Evolutionary conservation across 2,797 vertebrate genomes (phyloP).

Genomic region (Heterohyrax brucei): DNA sequence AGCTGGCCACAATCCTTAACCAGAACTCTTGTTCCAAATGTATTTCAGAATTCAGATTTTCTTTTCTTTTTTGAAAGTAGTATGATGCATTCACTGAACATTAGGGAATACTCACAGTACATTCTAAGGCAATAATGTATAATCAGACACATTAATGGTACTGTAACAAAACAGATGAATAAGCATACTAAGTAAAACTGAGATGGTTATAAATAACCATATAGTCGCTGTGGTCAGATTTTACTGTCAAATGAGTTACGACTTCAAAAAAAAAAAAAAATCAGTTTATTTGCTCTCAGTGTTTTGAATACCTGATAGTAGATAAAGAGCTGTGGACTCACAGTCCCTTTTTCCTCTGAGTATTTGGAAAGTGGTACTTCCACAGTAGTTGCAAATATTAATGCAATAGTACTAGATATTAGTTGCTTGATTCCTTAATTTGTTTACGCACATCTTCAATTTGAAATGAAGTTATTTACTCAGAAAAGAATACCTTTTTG

Average conservation of each 20-base stretch:
- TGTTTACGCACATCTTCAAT: not conserved
- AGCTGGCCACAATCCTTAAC: not conserved
- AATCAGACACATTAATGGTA: constrained; percentile 46
- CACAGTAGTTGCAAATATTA: constrained; percentile 31
- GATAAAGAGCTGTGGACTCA: not conserved
- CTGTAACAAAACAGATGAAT: not conserved
- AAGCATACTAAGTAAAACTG: not conserved
- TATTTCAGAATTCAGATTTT: not conserved
- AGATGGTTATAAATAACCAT: not conserved
- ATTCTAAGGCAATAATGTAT: not conserved
- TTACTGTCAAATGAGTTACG: constrained; percentile 2
- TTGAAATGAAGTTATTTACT: constrained; percentile 16
- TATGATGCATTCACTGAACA: not conserved
- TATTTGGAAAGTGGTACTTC: constrained; percentile 58
- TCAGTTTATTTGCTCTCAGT: not conserved
- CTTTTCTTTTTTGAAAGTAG: constrained; percentile 1
- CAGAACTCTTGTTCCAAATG: not conserved
- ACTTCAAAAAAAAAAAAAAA: not conserved
- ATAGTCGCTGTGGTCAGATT: not conserved
- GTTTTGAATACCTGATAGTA: not conserved
- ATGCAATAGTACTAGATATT: not conserved
- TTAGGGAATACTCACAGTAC: not conserved
- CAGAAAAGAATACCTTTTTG: constrained; percentile 32
- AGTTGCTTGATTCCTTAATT: not conserved
- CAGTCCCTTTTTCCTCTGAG: not conserved